Evolutionary conservation across 2,797 vertebrate species (phyloP).

Genomic region (Tolypeutes matacus): DNA sequence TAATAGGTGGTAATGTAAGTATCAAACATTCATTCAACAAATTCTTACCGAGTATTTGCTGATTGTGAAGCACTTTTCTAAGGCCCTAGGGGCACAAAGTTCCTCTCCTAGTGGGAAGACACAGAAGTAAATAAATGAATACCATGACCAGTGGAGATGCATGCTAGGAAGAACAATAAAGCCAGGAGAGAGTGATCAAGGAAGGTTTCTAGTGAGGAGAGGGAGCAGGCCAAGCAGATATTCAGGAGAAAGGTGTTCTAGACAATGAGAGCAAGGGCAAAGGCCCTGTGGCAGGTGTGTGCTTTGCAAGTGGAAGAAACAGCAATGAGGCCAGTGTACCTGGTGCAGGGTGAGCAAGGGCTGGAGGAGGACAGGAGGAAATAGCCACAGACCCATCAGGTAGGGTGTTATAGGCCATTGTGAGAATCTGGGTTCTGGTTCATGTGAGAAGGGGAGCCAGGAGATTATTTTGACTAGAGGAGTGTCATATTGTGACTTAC

Average conservation of each 20-base stretch:
- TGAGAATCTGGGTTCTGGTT: neutral
- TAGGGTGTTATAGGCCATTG: rapidly evolving
- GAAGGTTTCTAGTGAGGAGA: neutral
- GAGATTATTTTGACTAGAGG: neutral
- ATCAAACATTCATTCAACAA: neutral
- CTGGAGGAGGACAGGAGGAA: neutral
- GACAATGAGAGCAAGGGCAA: neutral
- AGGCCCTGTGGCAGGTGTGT: neutral
- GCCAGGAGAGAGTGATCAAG: neutral
- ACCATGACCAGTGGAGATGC: neutral
- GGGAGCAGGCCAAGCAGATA: neutral
- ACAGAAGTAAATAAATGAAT: neutral
- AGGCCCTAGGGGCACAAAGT: neutral
- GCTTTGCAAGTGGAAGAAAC: neutral
- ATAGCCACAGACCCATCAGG: neutral
- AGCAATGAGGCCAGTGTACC: neutral
- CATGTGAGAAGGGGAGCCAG: neutral
- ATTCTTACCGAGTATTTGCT: neutral
- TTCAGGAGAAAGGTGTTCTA: neutral
- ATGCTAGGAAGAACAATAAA: neutral
- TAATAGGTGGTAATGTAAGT: neutral
- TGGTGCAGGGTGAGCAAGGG: neutral
- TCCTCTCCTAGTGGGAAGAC: neutral
- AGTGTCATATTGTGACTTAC: neutral
- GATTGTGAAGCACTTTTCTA: neutral